Evolutionary conservation across 2,888 invertebrate genomes (phyloP), one percentile per base, ranked within the genome.

Genomic region (Himalopsyche anomala): DNA sequence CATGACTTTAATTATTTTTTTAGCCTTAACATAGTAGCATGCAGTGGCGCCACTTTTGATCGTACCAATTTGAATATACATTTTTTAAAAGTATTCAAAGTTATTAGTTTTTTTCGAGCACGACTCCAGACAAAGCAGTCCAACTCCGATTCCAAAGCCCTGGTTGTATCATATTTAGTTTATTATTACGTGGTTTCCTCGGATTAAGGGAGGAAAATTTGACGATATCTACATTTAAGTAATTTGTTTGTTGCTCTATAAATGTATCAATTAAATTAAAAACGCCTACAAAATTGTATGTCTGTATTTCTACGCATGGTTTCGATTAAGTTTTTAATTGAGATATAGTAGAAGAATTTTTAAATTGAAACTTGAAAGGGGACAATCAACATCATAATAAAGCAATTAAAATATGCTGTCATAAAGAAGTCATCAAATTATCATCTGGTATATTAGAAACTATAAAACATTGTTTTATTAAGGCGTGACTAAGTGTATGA

Each of bases 351-450:
- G 74, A 74, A 36, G 38, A 36, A 38, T 36, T 1, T 74, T 74
- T 74, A 38, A 74, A 74, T 74, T 74, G 74, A 74, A 38, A 38
- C 74, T 74, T 74, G 38, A 38, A 74, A 74, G 36, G 74, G 74
- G 36, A 12, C 12, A 51, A 36, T 74, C 9, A 74, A 38, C 36
- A 36, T 38, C 74, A 74, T 74, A 74, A 74, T 38, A 74, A 74
- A 74, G 74, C 38, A 74, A 36, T 74, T 74, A 38, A 74, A 36
- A 74, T 28, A 36, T 74, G 28, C 36, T 15, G 74, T 74, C 74
- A 74, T 74, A 74, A 74, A 74, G 74, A 74, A 74, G 74, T 36
- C 19, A 74, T 74, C 74, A 74, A 74, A 74, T 38, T 74, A 74
- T 74, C 38, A 74, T 74, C 9, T 36, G 12, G 74, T 38, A 8